Conservation (phyloP, 2,888 invertebrate genomes). For the Invenusta paracnida region DNA sequence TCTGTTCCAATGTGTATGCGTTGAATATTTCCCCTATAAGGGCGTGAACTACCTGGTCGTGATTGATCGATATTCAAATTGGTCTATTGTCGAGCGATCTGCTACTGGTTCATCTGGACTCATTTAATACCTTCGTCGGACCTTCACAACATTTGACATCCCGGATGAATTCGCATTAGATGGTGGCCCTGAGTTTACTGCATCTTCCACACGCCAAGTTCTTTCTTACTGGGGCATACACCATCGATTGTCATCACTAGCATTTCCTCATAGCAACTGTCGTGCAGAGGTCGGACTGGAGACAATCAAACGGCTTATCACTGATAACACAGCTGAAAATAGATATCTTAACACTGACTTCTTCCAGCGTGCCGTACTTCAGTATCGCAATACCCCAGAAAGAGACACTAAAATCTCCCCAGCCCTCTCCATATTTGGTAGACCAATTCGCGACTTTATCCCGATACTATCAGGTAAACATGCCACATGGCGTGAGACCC, state of each 20-base stretch:
- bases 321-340: slow-evolving; percentile 31
- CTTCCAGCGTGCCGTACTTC: slow-evolving; percentile 30
- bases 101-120: neutral
- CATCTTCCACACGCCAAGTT: neutral
- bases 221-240: neutral
- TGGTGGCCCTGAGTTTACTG: neutral
- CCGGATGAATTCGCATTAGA: neutral
- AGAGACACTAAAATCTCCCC: slow-evolving; percentile 48
- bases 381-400: slow-evolving; percentile 48
- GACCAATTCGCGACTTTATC: slow-evolving; percentile 1
- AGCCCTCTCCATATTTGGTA: slow-evolving; percentile 44
- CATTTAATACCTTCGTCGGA: neutral
- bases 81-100: neutral
- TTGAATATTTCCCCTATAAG: slow-evolving; percentile 45
- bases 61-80: slow-evolving; percentile 1
- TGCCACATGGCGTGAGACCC: neutral
- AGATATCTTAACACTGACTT: slow-evolving; percentile 47
- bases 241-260: neutral
- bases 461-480: neutral
- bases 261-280: neutral
- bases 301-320: neutral
- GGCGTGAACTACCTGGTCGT: too few relatives aligned
- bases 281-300: neutral
- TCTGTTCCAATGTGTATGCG: slow-evolving; percentile 46
- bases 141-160: neutral